phyloP scores from a whole-genome alignment of 2,113 vertebrate species.

The Passer domesticus region DNA sequence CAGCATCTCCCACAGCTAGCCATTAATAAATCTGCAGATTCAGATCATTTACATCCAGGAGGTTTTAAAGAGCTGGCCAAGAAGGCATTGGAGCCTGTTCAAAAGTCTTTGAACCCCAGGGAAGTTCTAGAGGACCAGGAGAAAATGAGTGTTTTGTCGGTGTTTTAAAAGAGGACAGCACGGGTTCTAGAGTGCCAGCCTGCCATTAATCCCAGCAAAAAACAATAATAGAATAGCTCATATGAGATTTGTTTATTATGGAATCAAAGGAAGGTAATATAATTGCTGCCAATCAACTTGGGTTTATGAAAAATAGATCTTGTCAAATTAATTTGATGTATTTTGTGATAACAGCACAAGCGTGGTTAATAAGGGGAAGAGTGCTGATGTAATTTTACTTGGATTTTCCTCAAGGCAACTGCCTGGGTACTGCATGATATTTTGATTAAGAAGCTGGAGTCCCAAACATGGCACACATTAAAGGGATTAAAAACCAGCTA shows the following conservation, averaged over 20 bases:
- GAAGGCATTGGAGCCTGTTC: not conserved
- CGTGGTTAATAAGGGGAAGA: slow-evolving; percentile 70
- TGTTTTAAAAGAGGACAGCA: slow-evolving; percentile 8
- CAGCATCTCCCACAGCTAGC: slow-evolving; percentile 68
- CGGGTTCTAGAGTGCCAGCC: slow-evolving; percentile 20
- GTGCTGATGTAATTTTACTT: slow-evolving; percentile 65
- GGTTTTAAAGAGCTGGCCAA: slow-evolving; percentile 22
- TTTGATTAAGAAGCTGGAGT: slow-evolving; percentile 62
- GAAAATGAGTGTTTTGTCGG: not conserved
- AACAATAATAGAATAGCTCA: slow-evolving; percentile 29
- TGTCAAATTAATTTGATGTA: slow-evolving; percentile 72
- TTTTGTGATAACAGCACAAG: slow-evolving; percentile 61
- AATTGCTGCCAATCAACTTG: slow-evolving; percentile 69
- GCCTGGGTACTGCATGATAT: slow-evolving; percentile 35
- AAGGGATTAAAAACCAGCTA: slow-evolving; percentile 63
- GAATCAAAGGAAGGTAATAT: slow-evolving; percentile 67
- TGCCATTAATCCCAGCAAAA: slow-evolving; percentile 20
- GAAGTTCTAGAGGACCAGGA: slow-evolving; percentile 55
- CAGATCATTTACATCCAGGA: slow-evolving; percentile 59
- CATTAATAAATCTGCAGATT: slow-evolving; percentile 69
- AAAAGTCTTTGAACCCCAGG: slow-evolving; percentile 10
- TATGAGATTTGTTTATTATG: slow-evolving; percentile 59
- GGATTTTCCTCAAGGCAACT: slow-evolving; percentile 61
- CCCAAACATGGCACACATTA: slow-evolving; percentile 61
- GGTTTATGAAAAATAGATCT: slow-evolving; percentile 73